phyloP scores from a whole-genome alignment of 2,888 invertebrate species.

The Holacanthella duospinosa region DNA sequence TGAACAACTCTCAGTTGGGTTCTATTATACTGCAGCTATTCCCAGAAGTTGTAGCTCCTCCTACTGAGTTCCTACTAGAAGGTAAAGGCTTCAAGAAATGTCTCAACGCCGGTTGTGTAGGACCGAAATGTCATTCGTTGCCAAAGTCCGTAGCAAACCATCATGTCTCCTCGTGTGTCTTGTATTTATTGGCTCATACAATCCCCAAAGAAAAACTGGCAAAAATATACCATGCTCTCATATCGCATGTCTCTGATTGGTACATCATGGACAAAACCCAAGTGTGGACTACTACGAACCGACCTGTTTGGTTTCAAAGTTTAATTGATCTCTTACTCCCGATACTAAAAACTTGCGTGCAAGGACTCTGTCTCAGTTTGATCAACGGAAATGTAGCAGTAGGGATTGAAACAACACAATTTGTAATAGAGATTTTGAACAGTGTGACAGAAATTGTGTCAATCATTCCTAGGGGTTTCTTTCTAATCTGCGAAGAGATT shows the following conservation, averaged over 20 bases:
- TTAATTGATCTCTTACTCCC: constrained; percentile 35
- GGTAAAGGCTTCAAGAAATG: constrained; percentile 35
- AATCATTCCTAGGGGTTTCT: constrained; percentile 35
- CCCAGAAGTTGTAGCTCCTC: constrained; percentile 30
- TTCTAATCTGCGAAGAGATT: constrained; percentile 41
- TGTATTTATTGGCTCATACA: constrained; percentile 32
- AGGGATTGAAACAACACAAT: constrained; percentile 23
- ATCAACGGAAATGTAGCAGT: not conserved
- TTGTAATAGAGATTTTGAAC: constrained; percentile 33
- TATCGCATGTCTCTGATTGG: constrained; percentile 33
- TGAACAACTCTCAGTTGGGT: constrained; percentile 31
- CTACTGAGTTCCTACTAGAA: constrained; percentile 33
- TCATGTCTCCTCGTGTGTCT: constrained; percentile 26
- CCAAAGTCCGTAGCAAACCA: constrained; percentile 35
- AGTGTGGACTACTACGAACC: constrained; percentile 33
- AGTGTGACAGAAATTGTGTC: constrained; percentile 33
- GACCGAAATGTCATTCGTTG: constrained; percentile 32
- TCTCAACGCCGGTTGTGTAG: constrained; percentile 33
- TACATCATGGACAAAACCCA: constrained; percentile 36
- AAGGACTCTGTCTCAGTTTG: constrained; percentile 28
- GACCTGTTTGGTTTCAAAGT: constrained; percentile 37
- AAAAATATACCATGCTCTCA: constrained; percentile 28
- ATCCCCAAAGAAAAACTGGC: constrained; percentile 25
- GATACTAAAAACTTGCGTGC: constrained; percentile 35
- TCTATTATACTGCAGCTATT: constrained; percentile 30